phyloP scores from a whole-genome alignment of 1,140 invertebrate genomes.

The Nymphalis io region DNA sequence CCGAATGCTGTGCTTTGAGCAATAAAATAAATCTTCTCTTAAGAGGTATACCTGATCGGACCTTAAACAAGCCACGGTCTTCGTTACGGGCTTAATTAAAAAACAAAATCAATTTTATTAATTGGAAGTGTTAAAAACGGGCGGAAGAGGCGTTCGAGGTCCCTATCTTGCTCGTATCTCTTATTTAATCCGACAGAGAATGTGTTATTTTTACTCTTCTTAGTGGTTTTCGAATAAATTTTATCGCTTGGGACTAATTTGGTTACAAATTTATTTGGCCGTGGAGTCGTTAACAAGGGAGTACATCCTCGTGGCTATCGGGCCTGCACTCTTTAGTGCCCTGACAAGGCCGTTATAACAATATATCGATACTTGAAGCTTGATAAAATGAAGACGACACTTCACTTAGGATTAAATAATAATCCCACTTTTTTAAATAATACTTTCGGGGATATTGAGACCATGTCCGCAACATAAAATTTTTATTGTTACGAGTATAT shows the following conservation, averaged over 20 bases:
- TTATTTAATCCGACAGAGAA: slow-evolving; percentile 79
- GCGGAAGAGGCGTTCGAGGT: slow-evolving; percentile 69
- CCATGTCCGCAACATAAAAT: slow-evolving; percentile 56
- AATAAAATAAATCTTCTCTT: slow-evolving; percentile 79
- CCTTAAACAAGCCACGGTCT: slow-evolving; percentile 67
- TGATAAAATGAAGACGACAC: slow-evolving; percentile 79
- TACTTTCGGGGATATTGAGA: slow-evolving; percentile 44
- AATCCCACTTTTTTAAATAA: slow-evolving; percentile 60
- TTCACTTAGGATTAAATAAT: slow-evolving; percentile 78
- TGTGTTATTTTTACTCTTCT: slow-evolving; percentile 79
- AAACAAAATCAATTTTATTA: slow-evolving; percentile 81
- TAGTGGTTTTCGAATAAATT: slow-evolving; percentile 79
- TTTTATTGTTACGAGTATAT: slow-evolving; percentile 67
- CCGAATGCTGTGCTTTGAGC: slow-evolving; percentile 67
- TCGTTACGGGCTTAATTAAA: slow-evolving; percentile 78
- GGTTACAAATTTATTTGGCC: slow-evolving; percentile 80
- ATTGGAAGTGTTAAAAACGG: slow-evolving; percentile 81
- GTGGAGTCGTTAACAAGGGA: slow-evolving; percentile 77
- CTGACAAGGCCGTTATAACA: slow-evolving; percentile 71
- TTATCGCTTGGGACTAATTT: slow-evolving; percentile 80
- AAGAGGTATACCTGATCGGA: slow-evolving; percentile 72
- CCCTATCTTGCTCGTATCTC: slow-evolving; percentile 77
- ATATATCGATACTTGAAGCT: slow-evolving; percentile 75
- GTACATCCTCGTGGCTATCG: slow-evolving; percentile 75
- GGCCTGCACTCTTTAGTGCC: slow-evolving; percentile 72